Evolutionary conservation across 2,113 vertebrate species (phyloP).

Genomic region (Upupa epops): DNA sequence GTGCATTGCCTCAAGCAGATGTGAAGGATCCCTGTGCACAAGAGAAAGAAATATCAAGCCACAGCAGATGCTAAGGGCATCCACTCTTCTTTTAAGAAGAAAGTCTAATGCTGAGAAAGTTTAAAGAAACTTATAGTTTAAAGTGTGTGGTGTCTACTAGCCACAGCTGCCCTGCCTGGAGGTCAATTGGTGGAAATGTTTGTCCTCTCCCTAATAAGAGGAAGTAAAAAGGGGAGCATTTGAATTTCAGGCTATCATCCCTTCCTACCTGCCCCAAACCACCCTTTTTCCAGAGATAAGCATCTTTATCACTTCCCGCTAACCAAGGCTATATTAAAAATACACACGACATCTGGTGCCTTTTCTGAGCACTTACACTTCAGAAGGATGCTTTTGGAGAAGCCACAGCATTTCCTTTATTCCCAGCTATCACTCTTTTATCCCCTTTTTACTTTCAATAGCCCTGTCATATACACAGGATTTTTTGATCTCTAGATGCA

Average conservation of each 20-base stretch:
- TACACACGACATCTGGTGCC: constrained; percentile 37
- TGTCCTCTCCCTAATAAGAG: background rate
- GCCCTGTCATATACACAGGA: background rate
- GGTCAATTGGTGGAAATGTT: background rate
- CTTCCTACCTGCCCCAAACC: background rate
- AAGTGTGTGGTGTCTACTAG: background rate
- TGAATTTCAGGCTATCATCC: background rate
- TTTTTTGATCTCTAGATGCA: constrained; percentile 61
- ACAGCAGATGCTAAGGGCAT: background rate
- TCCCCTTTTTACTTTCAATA: constrained; percentile 48
- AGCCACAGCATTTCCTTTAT: constrained; percentile 45
- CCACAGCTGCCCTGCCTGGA: background rate
- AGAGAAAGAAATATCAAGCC: background rate
- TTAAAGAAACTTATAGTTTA: background rate
- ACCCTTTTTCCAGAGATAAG: background rate
- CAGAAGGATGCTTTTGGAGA: constrained; percentile 46
- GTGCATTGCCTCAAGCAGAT: background rate
- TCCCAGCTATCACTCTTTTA: constrained; percentile 59
- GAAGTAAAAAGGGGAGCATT: background rate
- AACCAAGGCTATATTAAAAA: constrained; percentile 36
- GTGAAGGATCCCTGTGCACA: background rate
- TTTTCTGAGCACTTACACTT: constrained; percentile 35
- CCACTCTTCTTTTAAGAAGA: background rate
- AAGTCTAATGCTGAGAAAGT: background rate
- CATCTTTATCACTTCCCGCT: background rate